Percentiles rank a stretch among this genome's conserved stretches.
Conservation (phyloP, 2,797 vertebrate genomes). For the Enteromius trimaculatus region DNA sequence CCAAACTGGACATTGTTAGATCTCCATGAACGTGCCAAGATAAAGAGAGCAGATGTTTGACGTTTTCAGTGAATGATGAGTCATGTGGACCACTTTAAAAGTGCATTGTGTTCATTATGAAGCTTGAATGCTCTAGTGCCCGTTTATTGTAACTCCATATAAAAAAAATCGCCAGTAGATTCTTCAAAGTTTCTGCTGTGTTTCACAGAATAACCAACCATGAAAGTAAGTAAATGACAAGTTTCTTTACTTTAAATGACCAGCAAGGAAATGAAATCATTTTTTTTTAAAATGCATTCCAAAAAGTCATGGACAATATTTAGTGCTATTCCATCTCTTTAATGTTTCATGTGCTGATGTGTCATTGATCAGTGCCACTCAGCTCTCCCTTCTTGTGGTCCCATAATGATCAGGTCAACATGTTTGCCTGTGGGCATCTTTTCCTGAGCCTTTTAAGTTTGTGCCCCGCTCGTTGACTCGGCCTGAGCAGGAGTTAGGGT, state of each 20-base stretch:
- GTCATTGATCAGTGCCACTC: constrained; percentile 18
- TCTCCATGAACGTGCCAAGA: neutral
- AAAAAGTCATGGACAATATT: neutral
- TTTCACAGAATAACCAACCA: neutral
- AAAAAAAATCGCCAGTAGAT: neutral
- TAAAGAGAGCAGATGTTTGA: constrained; percentile 26
- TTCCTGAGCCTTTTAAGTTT: constrained; percentile 65
- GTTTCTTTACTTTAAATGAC: neutral
- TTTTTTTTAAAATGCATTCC: neutral
- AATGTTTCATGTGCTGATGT: constrained; percentile 19
- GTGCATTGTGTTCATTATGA: constrained; percentile 1
- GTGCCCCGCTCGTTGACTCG: constrained; percentile 56
- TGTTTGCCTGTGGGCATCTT: constrained; percentile 73
- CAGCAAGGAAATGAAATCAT: neutral
- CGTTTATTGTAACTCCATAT: neutral
- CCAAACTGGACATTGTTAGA: constrained; percentile 2
- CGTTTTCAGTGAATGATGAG: neutral
- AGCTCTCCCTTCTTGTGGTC: constrained; percentile 45
- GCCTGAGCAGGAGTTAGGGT: constrained; percentile 58
- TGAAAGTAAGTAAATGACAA: neutral
- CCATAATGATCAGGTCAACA: constrained; percentile 73
- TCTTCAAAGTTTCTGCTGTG: neutral
- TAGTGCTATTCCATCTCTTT: neutral
- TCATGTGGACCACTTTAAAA: neutral
- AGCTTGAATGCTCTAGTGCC: neutral